A percentile compares a stretch with the other conserved stretches of the same genome.
Conservation (phyloP, 64 coral and sea anemone species). For the Stichodactyla mertensii region DNA sequence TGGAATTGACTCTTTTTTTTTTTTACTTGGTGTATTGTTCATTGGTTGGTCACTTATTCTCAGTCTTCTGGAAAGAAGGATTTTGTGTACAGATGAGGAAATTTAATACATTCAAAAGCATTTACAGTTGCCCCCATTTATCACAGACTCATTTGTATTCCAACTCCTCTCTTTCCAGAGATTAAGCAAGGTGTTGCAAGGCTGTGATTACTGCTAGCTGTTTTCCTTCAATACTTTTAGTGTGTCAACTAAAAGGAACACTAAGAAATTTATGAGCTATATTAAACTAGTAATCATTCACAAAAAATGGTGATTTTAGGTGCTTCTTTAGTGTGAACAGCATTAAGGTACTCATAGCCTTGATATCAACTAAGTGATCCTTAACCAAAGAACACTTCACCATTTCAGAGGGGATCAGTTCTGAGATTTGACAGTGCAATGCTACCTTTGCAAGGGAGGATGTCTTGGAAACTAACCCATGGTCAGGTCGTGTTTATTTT, state of each 20-base stretch:
- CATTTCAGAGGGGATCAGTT: neutral
- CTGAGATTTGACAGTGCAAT: neutral
- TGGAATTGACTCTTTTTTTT: neutral
- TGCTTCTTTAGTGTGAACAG: neutral
- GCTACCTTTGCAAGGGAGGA: constrained; percentile 14
- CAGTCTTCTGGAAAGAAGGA: constrained; percentile 4
- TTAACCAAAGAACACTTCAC: neutral
- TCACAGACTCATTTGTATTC: neutral
- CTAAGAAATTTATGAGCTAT: neutral
- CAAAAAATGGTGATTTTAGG: neutral
- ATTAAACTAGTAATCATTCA: neutral
- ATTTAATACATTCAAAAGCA: neutral
- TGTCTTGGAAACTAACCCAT: constrained; percentile 44
- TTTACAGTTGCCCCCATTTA: neutral
- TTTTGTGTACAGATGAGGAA: neutral
- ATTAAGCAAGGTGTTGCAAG: neutral
- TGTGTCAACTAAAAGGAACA: neutral
- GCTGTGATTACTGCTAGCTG: neutral
- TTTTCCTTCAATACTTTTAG: neutral
- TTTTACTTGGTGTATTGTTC: neutral
- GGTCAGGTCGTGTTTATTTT: constrained; percentile 53
- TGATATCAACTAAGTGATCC: neutral
- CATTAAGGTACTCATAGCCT: neutral
- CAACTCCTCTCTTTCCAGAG: neutral
- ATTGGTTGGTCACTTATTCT: constrained; percentile 8